Evolutionary conservation across 2,113 vertebrate genomes (phyloP).

Genomic region (Vulpes lagopus): DNA sequence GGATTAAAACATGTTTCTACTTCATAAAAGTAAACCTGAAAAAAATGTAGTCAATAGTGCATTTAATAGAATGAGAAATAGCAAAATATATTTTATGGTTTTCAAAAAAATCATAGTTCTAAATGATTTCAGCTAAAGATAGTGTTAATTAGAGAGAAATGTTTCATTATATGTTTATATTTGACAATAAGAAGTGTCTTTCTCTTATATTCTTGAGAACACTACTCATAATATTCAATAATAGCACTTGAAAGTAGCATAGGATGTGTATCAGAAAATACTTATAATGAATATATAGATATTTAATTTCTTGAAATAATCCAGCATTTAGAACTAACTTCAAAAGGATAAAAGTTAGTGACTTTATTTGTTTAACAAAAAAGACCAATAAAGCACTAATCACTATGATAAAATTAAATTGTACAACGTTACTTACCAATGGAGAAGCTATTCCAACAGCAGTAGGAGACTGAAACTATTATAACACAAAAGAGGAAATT

Average conservation of each 20-base stretch:
- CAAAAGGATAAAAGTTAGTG: background rate
- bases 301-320: constrained; percentile 13
- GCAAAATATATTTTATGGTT: background rate
- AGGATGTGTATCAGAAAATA: background rate
- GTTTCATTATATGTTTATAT: background rate
- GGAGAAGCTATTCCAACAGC: background rate
- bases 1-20: background rate
- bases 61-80: background rate
- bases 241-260: background rate
- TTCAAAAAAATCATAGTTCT: background rate
- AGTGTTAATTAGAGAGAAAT: background rate
- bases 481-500: background rate
- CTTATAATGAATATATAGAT: background rate
- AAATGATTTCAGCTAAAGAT: background rate
- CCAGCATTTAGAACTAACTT: background rate
- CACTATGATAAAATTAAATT: constrained; percentile 24
- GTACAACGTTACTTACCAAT: constrained; percentile 3
- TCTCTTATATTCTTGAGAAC: background rate
- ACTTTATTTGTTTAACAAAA: constrained; percentile 28
- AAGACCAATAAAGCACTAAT: background rate
- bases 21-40: background rate
- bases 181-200: background rate
- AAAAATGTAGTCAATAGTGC: background rate
- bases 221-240: constrained; percentile 4
- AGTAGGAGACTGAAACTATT: background rate